Conservation (phyloP, 2,113 vertebrate species). For the Cyprinus carpio region DNA sequence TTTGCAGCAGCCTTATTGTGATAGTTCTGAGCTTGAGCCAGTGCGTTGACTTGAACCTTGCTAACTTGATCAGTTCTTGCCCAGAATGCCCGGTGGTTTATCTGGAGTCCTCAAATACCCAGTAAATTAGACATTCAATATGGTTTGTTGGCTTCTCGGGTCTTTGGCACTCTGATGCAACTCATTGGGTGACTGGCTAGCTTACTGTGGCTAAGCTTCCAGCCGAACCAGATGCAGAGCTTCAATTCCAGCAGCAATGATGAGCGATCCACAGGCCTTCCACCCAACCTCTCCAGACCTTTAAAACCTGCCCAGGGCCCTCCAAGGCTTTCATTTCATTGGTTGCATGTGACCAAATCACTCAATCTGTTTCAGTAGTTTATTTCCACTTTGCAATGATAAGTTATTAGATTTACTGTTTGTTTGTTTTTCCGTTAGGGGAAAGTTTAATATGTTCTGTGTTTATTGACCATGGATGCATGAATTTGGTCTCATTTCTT, state of each 20-base stretch:
- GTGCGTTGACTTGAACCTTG: background rate
- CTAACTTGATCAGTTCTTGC: background rate
- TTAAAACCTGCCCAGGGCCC: conserved; percentile 55
- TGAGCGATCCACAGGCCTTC: conserved; percentile 52
- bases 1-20: background rate
- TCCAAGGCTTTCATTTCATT: conserved; percentile 7
- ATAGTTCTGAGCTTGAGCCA: background rate
- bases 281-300: conserved; percentile 61
- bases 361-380: background rate
- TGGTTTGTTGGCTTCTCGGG: background rate
- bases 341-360: background rate
- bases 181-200: background rate
- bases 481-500: background rate
- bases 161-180: background rate
- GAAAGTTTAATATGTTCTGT: background rate
- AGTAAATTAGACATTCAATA: conserved; percentile 6
- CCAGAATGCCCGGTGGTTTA: background rate
- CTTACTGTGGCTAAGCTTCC: conserved; percentile 10
- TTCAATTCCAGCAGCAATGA: conserved; percentile 49
- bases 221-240: conserved; percentile 45
- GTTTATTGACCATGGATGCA: conserved; percentile 3
- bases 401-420: background rate
- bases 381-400: background rate
- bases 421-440: background rate
- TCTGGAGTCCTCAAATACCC: background rate